Conservation (phyloP, 2,888 invertebrate species). For the Piscicola geometra region DNA sequence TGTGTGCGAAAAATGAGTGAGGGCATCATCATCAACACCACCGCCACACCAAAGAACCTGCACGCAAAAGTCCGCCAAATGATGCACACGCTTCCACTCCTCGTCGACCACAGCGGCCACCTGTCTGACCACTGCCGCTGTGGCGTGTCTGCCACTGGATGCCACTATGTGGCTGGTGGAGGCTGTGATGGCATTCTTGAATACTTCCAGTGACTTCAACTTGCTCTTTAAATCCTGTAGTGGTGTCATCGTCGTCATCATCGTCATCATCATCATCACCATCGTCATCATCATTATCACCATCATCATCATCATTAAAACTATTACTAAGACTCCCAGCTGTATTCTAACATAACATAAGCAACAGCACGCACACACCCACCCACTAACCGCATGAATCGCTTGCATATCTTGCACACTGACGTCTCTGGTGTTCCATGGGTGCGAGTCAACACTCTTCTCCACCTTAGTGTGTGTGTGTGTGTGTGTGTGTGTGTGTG, state of each 20-base stretch:
- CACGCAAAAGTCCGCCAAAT: slow-evolving; percentile 26
- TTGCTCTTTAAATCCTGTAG: neutral
- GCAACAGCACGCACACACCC: no score
- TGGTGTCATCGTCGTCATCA: neutral
- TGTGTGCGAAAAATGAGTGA: no score
- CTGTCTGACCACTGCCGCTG: neutral
- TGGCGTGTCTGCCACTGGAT: slow-evolving; percentile 16
- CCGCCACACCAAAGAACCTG: slow-evolving; percentile 10
- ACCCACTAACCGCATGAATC: neutral
- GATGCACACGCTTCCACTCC: slow-evolving; percentile 13
- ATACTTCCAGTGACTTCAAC: slow-evolving; percentile 13
- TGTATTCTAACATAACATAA: no score
- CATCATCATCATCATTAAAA: neutral
- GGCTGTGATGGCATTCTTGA: neutral
- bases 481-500: no score
- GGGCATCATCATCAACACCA: no score
- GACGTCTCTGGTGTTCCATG: neutral
- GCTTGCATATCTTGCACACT: neutral
- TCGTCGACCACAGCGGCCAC: slow-evolving; percentile 1
- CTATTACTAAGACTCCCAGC: no score
- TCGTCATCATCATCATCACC: slow-evolving; percentile 6
- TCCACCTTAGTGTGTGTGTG: no score
- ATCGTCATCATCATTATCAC: neutral
- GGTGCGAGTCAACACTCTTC: slow-evolving; percentile 1
- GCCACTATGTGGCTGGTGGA: neutral